Evolutionary conservation across 1,140 invertebrate species (phyloP).

Genomic region (Conus ventricosus): DNA sequence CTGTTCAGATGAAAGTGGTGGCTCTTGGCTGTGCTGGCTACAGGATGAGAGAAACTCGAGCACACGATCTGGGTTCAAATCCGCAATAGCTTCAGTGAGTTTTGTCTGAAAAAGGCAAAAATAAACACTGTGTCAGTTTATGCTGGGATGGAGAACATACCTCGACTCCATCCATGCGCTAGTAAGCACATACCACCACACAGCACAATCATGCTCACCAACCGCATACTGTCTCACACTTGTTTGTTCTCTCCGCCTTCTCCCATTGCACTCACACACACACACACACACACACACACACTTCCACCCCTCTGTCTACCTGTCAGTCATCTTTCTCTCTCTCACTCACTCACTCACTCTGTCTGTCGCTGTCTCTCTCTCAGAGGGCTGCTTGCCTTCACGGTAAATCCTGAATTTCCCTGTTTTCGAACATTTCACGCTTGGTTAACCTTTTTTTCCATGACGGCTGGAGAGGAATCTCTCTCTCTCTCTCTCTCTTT

Average conservation of each 20-base stretch:
- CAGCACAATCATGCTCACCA: too few relatives aligned
- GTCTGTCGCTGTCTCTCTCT: background rate
- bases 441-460: too few relatives aligned
- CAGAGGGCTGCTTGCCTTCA: too few relatives aligned
- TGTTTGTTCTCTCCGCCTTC: background rate
- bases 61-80: constrained; percentile 22
- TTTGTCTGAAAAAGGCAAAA: background rate
- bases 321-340: background rate
- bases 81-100: background rate
- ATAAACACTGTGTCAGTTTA: background rate
- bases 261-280: background rate
- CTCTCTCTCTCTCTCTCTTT: too few relatives aligned
- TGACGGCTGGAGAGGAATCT: too few relatives aligned
- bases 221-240: too few relatives aligned
- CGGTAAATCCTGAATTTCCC: too few relatives aligned
- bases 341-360: background rate
- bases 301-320: too few relatives aligned
- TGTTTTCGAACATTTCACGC: too few relatives aligned
- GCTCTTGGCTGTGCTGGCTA: constrained; percentile 30
- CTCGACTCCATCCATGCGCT: too few relatives aligned
- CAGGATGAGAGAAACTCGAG: constrained; percentile 7
- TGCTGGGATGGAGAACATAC: background rate
- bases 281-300: too few relatives aligned
- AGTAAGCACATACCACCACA: background rate
- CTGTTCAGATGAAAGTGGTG: constrained; percentile 21